Percentiles rank a stretch among this genome's conserved stretches.
Conservation (phyloP, 92 coral and sea anemone species). For the Muricea muricata region DNA sequence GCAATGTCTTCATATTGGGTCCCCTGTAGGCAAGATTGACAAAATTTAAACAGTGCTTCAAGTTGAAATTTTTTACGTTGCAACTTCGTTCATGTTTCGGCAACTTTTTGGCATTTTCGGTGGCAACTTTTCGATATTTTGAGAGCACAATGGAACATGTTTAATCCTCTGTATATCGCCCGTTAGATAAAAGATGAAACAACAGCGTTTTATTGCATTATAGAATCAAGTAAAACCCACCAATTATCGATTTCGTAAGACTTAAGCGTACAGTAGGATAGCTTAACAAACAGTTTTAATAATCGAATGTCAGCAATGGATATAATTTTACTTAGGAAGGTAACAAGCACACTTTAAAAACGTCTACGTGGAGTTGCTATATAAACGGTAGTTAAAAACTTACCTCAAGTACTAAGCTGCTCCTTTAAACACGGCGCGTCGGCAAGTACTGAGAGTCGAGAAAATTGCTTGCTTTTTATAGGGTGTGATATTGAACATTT, state of each 20-base stretch:
- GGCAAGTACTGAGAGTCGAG: neutral
- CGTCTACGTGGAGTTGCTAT: neutral
- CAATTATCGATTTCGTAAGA: neutral
- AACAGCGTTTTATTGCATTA: neutral
- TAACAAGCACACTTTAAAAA: neutral
- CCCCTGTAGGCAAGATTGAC: too few species aligned
- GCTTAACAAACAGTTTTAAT: neutral
- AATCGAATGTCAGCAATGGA: neutral
- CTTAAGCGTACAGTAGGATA: neutral
- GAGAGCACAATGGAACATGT: too few species aligned
- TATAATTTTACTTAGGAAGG: neutral
- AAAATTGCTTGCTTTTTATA: constrained; percentile 24
- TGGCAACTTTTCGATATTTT: too few species aligned
- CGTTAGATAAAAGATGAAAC: neutral
- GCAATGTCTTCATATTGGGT: too few species aligned
- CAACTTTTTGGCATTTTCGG: too few species aligned
- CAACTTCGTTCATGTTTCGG: too few species aligned
- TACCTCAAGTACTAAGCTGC: neutral
- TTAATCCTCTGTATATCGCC: too few species aligned
- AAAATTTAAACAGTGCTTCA: too few species aligned
- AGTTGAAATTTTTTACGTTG: too few species aligned
- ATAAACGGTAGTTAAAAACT: neutral
- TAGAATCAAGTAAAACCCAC: neutral
- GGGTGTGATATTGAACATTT: constrained; percentile 11
- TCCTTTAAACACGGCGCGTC: neutral